Evolutionary conservation across 2,113 vertebrate genomes (phyloP), one percentile per base, ranked within the genome.

Genomic region (Bos indicus): DNA sequence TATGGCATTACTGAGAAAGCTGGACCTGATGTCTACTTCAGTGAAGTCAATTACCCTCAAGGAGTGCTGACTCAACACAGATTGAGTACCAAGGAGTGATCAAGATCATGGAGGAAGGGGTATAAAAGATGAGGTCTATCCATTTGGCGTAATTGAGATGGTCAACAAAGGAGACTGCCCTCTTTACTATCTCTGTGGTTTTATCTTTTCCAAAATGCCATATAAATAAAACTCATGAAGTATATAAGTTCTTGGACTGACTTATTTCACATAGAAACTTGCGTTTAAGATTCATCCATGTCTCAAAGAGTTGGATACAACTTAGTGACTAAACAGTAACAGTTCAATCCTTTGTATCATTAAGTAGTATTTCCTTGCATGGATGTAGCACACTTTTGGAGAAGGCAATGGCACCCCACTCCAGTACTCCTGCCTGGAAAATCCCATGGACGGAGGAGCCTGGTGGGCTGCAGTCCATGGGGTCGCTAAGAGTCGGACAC

Each of bases 81-180:
- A 99, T 99, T 91, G 99, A 99, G 96, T 99, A 99, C 98, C 99
- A 99, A 98, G 99, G 99, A 94, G 99, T 99, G 97, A 99, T 99
- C 98, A 99, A 99, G 98, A 97, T 99, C 82, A 98, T 99, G 93
- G 99, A 99, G 43, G 99, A 99, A 98, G 99, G 99, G 25, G 3
- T 48, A 16, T 30, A 43, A 78, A 48, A 28, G 40, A 25, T 78
- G 74, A 48, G 43, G 43, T 78, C 74, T 48, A 16, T 78, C 26
- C 14, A 48, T 48, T 30, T 78, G 43, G 43, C 43, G 48, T 28
- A 48, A 25, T 8, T 28, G 25, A 43, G 43, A 28, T 16, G 43
- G 25, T 43, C 74, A 78, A 1, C 74, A 28, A 30, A 78, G 25
- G 74, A 28, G 25, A 78, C 4, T 30, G 17, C 64, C 71, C 33